phyloP scores from a whole-genome alignment of 2,113 vertebrate genomes.

The Oryzias celebensis region DNA sequence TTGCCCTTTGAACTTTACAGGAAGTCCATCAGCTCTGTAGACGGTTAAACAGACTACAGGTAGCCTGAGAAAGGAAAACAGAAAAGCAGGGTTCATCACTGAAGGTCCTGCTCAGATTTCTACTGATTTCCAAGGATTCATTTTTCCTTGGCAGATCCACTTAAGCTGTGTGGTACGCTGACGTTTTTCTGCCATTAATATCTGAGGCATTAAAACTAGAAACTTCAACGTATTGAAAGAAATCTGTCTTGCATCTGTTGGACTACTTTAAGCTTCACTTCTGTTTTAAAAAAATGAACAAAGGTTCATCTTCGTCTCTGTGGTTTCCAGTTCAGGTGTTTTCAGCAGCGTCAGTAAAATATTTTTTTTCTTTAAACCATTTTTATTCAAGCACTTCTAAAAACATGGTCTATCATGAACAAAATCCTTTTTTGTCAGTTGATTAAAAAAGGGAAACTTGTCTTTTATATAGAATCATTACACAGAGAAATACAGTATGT shows the following conservation, averaged over 20 bases:
- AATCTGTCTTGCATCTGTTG: constrained; percentile 53
- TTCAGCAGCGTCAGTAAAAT: not conserved
- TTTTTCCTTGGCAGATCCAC: constrained; percentile 52
- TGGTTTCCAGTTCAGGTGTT: not conserved
- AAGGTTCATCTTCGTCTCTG: constrained; percentile 15
- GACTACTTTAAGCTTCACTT: constrained; percentile 23
- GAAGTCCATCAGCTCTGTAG: constrained; percentile 70
- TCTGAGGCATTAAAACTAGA: constrained; percentile 41
- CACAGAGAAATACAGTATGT: too few relatives aligned
- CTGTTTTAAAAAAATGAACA: not conserved
- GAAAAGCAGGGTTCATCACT: constrained; percentile 47
- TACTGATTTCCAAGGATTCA: constrained; percentile 46
- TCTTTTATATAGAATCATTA: too few relatives aligned
- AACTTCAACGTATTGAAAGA: constrained; percentile 36
- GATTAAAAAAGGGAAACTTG: too few relatives aligned
- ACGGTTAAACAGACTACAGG: constrained; percentile 53
- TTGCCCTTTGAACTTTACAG: constrained; percentile 66
- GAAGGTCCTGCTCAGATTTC: constrained; percentile 52
- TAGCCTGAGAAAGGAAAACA: constrained; percentile 43
- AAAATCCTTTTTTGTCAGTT: too few relatives aligned
- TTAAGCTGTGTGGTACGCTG: constrained; percentile 54
- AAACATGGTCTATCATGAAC: not conserved
- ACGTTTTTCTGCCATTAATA: constrained; percentile 48
- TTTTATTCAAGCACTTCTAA: constrained; percentile 2
- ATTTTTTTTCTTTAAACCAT: not conserved